Evolutionary conservation across 1,140 invertebrate species (phyloP).

Genomic region (Drosophila murphyi): DNA sequence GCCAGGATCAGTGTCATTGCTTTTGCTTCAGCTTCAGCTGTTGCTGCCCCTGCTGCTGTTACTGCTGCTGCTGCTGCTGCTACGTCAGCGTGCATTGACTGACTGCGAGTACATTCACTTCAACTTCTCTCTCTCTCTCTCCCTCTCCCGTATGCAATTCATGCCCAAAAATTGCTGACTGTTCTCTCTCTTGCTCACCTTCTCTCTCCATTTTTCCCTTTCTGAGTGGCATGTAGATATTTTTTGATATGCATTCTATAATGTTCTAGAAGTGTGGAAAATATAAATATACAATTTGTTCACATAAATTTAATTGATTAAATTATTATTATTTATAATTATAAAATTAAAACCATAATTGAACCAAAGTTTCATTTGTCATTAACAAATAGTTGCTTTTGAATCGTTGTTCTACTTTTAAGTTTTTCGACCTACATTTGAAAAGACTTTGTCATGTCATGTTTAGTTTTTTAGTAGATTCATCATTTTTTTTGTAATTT

Average conservation of each 20-base stretch:
- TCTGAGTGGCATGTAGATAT: constrained; percentile 19
- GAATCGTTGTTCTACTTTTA: no score
- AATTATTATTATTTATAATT: constrained; percentile 1
- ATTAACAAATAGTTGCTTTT: no score
- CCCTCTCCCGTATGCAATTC: not conserved
- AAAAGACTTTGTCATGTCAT: no score
- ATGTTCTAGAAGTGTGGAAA: constrained; percentile 27
- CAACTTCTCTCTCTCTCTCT: not conserved
- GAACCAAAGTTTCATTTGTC: no score
- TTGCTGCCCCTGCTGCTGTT: not conserved
- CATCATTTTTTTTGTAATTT: no score
- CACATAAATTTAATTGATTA: not conserved
- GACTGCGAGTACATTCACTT: constrained; percentile 53
- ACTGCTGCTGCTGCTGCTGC: not conserved
- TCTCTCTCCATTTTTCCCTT: not conserved
- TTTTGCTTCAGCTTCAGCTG: constrained; percentile 20
- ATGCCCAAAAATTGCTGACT: constrained; percentile 22
- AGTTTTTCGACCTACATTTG: no score
- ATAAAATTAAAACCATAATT: not conserved
- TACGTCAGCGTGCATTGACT: constrained; percentile 53
- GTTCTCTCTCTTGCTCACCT: not conserved
- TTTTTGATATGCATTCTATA: constrained; percentile 25
- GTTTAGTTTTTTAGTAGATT: no score
- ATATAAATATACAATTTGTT: constrained; percentile 7
- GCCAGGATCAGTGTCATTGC: constrained; percentile 69